phyloP scores from a whole-genome alignment of 37 sponge, comb jelly and placozoan species.

The Ephydatia muelleri region DNA sequence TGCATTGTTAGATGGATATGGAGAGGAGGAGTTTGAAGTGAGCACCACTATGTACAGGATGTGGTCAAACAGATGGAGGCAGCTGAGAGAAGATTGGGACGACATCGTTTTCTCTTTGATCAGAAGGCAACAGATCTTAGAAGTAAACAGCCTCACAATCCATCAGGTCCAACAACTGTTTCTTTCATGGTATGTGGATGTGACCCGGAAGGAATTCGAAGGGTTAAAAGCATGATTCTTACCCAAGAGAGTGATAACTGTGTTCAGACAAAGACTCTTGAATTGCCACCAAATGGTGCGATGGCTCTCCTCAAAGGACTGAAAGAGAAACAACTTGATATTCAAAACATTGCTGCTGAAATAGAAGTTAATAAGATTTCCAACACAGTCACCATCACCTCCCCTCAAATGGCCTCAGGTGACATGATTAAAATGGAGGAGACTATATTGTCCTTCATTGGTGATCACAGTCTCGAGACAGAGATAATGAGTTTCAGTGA shows the following conservation, averaged over 20 bases:
- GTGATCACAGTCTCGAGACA: conserved; percentile 1
- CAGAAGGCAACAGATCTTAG: not conserved
- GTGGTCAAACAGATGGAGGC: conserved; percentile 52
- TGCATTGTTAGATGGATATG: not conserved
- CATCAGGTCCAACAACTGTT: not conserved
- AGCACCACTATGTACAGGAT: not conserved
- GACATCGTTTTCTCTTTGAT: conserved; percentile 26
- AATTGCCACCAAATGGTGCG: not conserved
- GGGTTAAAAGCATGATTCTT: conserved; percentile 15
- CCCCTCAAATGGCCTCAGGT: conserved; percentile 16
- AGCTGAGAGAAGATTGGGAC: conserved; percentile 12
- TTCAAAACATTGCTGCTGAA: not conserved
- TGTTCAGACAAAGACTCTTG: not conserved
- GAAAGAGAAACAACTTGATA: conserved; percentile 14
- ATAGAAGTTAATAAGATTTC: not conserved
- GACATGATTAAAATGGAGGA: conserved; percentile 37
- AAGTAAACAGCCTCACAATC: not conserved
- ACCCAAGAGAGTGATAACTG: conserved; percentile 15
- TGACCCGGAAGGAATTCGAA: conserved; percentile 3
- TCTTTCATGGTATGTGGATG: not conserved
- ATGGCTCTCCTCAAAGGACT: conserved; percentile 14
- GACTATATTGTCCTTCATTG: conserved; percentile 30
- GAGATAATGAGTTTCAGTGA: conserved; percentile 24
- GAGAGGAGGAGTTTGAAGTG: conserved; percentile 15
- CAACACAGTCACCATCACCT: conserved; percentile 16